A percentile compares a stretch with the other conserved stretches of the same genome.
Evolutionary conservation across 1,140 invertebrate genomes (phyloP).

Genomic region (Tetragonula clypearis): DNA sequence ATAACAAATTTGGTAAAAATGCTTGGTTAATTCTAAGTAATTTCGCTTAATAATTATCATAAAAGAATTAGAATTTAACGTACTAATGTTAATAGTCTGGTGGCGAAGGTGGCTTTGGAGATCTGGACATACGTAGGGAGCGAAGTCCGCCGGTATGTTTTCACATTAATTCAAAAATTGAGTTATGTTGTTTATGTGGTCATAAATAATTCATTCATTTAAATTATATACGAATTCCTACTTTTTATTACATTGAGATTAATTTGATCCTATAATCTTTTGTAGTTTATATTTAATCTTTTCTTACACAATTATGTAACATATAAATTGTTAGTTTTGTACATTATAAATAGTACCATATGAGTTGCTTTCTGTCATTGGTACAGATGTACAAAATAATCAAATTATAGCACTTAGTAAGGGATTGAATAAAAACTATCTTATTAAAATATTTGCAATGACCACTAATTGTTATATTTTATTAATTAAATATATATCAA

Average conservation of each 20-base stretch:
- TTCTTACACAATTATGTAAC: conserved; percentile 8
- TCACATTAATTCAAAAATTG: conserved; percentile 58
- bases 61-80: conserved; percentile 58
- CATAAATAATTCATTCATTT: conserved; percentile 10
- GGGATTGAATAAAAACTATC: conserved; percentile 17
- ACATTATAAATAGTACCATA: conserved; percentile 26
- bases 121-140: conserved; percentile 78
- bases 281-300: conserved; percentile 12
- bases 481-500: background rate
- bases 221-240: background rate
- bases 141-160: conserved; percentile 80
- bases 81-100: conserved; percentile 77
- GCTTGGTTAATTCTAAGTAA: conserved; percentile 50
- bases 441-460: conserved; percentile 51
- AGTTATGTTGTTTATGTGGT: conserved; percentile 38
- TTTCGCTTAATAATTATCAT: conserved; percentile 43
- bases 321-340: conserved; percentile 19
- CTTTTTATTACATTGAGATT: background rate
- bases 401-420: background rate
- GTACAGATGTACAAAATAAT: background rate
- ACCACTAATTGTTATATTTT: conserved; percentile 9
- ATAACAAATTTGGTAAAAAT: conserved; percentile 22
- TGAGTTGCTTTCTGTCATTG: conserved; percentile 44
- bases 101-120: conserved; percentile 80
- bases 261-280: conserved; percentile 10